A percentile compares a stretch with the other conserved stretches of the same genome.
phyloP scores from a whole-genome alignment of 2,888 invertebrate species.

The Synanthedon andrenaeformis region DNA sequence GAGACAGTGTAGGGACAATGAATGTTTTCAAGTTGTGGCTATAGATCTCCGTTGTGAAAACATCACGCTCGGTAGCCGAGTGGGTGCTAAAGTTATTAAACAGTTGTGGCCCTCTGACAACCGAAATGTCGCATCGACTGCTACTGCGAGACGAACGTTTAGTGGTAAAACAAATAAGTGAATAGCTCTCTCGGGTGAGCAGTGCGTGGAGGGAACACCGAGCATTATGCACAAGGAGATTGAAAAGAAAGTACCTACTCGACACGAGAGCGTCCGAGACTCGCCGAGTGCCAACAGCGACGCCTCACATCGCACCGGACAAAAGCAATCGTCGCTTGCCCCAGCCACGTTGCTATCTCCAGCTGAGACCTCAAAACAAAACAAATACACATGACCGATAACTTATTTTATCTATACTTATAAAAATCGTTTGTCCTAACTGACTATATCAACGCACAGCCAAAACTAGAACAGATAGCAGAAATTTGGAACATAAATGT shows the following conservation, averaged over 20 bases:
- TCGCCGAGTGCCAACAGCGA: constrained; percentile 59
- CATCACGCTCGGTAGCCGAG: constrained; percentile 34
- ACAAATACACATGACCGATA: constrained; percentile 31
- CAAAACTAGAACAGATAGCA: no score
- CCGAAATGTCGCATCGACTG: constrained; percentile 43
- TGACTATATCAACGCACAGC: no score
- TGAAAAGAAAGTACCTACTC: constrained; percentile 58
- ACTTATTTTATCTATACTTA: constrained; percentile 16
- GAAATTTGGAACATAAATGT: no score
- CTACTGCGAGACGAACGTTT: constrained; percentile 35
- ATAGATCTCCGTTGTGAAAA: constrained; percentile 18
- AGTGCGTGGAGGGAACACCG: constrained; percentile 56
- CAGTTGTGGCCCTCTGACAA: constrained; percentile 34
- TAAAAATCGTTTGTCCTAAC: no score
- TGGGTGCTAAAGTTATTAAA: constrained; percentile 42
- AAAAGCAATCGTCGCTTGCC: constrained; percentile 33
- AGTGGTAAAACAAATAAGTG: constrained; percentile 62
- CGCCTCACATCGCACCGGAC: constrained; percentile 42
- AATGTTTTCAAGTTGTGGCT: constrained; percentile 4
- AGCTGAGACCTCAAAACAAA: constrained; percentile 25
- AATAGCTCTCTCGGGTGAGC: constrained; percentile 38
- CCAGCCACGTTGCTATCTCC: constrained; percentile 18
- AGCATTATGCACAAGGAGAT: constrained; percentile 64
- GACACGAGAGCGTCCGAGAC: constrained; percentile 60
- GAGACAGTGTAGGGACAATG: constrained; percentile 4